Evolutionary conservation across 2,888 invertebrate genomes (phyloP).

Genomic region (Anthrax anthrax): DNA sequence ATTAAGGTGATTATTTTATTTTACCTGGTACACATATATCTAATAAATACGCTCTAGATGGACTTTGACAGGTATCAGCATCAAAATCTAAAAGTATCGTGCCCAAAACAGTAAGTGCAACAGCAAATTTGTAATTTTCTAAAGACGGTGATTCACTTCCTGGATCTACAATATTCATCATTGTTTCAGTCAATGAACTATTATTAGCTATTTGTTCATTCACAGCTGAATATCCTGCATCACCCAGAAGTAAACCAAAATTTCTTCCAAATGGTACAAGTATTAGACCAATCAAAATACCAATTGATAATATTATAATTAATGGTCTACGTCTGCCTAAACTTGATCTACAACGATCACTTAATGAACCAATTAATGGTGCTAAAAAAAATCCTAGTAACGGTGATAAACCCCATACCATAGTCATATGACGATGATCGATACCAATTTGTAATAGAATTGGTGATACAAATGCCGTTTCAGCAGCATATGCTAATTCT

Average conservation of each 20-base stretch:
- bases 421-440: conserved; percentile 44
- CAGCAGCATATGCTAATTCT: conserved; percentile 51
- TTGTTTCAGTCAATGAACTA: not conserved
- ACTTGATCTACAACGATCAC: conserved; percentile 40
- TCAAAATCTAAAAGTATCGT: conserved; percentile 47
- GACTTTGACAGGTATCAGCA: conserved; percentile 51
- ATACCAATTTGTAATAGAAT: conserved; percentile 45
- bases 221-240: conserved; percentile 12
- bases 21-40: conserved; percentile 42
- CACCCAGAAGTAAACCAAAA: conserved; percentile 40
- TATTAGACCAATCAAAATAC: conserved; percentile 41
- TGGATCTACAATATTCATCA: not conserved
- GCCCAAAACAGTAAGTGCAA: conserved; percentile 43
- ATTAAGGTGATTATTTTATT: no score
- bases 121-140: conserved; percentile 28
- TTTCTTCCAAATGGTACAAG: conserved; percentile 45
- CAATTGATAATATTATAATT: conserved; percentile 41
- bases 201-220: not conserved
- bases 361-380: conserved; percentile 40
- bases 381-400: conserved; percentile 32
- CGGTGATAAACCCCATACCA: conserved; percentile 35
- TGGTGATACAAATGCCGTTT: conserved; percentile 51
- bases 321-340: conserved; percentile 46
- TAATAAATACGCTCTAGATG: conserved; percentile 45
- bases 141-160: not conserved